These are phyloP conservation scores for Typhlichthys subterraneus DNA, from an alignment of 2,797 vertebrate species.

Conservation along the genomic window DNA sequence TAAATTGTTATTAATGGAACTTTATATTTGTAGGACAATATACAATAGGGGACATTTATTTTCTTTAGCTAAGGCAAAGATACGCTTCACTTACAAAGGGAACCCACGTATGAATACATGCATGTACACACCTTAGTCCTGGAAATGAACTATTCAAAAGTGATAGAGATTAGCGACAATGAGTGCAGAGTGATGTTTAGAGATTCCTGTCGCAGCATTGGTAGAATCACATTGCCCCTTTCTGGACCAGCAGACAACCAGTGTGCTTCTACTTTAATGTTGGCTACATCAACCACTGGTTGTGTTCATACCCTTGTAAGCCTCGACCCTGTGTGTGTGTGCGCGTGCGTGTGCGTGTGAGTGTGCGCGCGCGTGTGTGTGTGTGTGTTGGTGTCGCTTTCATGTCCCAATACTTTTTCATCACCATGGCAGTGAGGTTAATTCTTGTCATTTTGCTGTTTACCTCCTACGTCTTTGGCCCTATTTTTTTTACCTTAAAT, in stretches of 20 bases:
- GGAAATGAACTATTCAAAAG: slow-evolving; percentile 9
- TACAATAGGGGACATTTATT: not conserved
- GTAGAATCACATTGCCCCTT: slow-evolving; percentile 67
- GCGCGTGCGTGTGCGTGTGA: not conserved
- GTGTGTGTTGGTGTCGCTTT: not conserved
- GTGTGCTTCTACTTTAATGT: slow-evolving; percentile 71
- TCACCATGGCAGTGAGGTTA: slow-evolving; percentile 21
- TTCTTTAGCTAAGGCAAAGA: not conserved
- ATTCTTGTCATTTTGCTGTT: slow-evolving; percentile 23
- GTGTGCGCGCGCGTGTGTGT: too few species aligned
- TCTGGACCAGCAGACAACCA: slow-evolving; percentile 32
- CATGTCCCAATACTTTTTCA: slow-evolving; percentile 26
- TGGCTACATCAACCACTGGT: slow-evolving; percentile 54
- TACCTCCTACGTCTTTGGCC: slow-evolving; percentile 24
- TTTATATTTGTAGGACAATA: not conserved
- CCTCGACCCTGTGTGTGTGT: slow-evolving; percentile 16
- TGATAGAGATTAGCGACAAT: slow-evolving; percentile 38
- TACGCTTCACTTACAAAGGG: not conserved
- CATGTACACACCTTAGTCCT: not conserved
- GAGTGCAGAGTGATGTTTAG: slow-evolving; percentile 64
- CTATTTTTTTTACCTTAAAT: slow-evolving; percentile 18
- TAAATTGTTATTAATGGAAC: not conserved
- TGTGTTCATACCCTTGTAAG: slow-evolving; percentile 23
- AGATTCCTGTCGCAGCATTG: slow-evolving; percentile 72
- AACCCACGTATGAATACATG: not conserved